A percentile compares a stretch with the other conserved stretches of the same genome.
phyloP scores from a whole-genome alignment of 2,888 invertebrate genomes.

The Melieria crassipennis region DNA sequence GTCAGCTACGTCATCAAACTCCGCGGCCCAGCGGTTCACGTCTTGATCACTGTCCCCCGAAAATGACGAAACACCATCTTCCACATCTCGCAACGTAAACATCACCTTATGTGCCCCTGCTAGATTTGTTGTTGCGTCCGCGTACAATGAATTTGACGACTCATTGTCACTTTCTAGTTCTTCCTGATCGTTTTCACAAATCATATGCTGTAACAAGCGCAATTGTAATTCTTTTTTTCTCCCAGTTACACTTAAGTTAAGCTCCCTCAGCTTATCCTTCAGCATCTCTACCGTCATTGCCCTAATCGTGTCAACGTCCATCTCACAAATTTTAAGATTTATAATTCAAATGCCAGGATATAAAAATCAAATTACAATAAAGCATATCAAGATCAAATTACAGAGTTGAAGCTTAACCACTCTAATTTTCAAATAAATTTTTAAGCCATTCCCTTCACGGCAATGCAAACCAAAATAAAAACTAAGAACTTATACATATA shows the following conservation, averaged over 20 bases:
- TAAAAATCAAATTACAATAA: too few relatives aligned
- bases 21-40: constrained; percentile 14
- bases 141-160: neutral
- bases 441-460: too few relatives aligned
- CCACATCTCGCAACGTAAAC: constrained; percentile 30
- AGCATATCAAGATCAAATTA: too few relatives aligned
- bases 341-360: too few relatives aligned
- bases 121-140: neutral
- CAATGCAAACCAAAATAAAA: too few relatives aligned
- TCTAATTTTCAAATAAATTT: too few relatives aligned
- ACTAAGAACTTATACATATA: too few relatives aligned
- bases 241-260: neutral
- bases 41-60: neutral
- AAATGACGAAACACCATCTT: constrained; percentile 20
- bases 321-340: neutral
- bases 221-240: neutral
- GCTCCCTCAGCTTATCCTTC: neutral
- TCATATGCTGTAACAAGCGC: neutral
- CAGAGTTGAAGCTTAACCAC: too few relatives aligned
- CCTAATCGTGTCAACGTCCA: neutral
- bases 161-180: neutral
- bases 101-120: neutral
- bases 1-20: constrained; percentile 29
- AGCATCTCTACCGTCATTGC: neutral
- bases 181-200: too few relatives aligned